phyloP scores from a whole-genome alignment of 2,888 invertebrate genomes.

The Plemyria rubiginata region DNA sequence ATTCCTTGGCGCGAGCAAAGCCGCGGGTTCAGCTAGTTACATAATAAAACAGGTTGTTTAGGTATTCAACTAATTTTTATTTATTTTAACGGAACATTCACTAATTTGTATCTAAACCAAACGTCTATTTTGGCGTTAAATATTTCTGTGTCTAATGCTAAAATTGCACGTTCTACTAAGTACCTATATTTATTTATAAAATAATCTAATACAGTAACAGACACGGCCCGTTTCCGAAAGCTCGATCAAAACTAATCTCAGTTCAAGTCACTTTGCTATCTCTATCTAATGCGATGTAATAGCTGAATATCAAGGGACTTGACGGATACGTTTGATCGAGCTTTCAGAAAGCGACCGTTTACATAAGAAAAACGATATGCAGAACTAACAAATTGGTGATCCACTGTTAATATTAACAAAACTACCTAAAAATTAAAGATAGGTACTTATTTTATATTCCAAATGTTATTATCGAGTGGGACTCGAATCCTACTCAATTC shows the following conservation, averaged over 20 bases:
- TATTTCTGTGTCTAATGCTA: conserved; percentile 66
- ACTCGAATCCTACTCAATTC: too few relatives aligned
- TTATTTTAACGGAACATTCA: conserved; percentile 77
- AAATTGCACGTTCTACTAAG: conserved; percentile 77
- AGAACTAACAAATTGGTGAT: conserved; percentile 20
- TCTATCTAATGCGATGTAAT: too few relatives aligned
- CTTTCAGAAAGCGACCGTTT: not conserved
- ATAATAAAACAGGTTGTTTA: conserved; percentile 2
- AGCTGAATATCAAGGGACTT: too few relatives aligned
- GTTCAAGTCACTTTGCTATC: too few relatives aligned
- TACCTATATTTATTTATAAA: conserved; percentile 36
- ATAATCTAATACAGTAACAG: conserved; percentile 46
- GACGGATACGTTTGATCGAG: too few relatives aligned
- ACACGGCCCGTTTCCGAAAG: not conserved
- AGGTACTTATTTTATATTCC: not conserved
- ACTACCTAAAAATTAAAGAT: conserved; percentile 1
- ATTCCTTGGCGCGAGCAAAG: too few relatives aligned
- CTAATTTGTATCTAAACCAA: conserved; percentile 81
- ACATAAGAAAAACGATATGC: conserved; percentile 43
- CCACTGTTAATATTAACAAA: not conserved
- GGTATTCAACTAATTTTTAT: conserved; percentile 57
- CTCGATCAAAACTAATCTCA: too few relatives aligned
- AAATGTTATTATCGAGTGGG: not conserved
- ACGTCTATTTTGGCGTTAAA: conserved; percentile 73
- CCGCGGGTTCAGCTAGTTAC: too few relatives aligned